Evolutionary conservation across 2,797 vertebrate genomes (phyloP).

Genomic region (Bovichtus variegatus): DNA sequence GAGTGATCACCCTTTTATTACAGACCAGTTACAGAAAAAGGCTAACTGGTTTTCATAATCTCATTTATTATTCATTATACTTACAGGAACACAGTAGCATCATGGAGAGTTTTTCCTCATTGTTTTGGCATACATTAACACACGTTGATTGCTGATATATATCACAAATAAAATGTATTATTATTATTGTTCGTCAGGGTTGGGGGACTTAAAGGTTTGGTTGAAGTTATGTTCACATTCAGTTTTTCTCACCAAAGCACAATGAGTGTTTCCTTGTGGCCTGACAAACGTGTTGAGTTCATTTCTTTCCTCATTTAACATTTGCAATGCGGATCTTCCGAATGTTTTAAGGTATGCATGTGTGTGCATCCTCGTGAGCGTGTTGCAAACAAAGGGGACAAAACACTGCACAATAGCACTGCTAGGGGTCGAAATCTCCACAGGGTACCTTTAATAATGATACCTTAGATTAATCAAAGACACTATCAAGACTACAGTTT

Average conservation of each 20-base stretch:
- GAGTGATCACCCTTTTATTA: constrained; percentile 70
- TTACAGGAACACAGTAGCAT: constrained; percentile 1
- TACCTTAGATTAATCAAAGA: background rate
- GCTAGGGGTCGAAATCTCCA: background rate
- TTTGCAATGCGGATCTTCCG: constrained; percentile 6
- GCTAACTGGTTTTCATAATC: background rate
- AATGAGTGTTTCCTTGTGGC: constrained; percentile 8
- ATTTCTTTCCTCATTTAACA: constrained; percentile 23
- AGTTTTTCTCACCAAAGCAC: constrained; percentile 7
- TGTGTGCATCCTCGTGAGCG: background rate
- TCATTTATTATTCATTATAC: constrained; percentile 14
- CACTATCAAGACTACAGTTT: background rate
- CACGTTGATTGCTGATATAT: constrained; percentile 16
- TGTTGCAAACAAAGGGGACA: background rate
- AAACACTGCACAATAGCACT: background rate
- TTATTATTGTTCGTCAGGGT: constrained; percentile 14
- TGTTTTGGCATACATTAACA: constrained; percentile 1
- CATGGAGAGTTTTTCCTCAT: background rate
- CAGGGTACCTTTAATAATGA: background rate
- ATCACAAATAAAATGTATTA: too few relatives aligned
- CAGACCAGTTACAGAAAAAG: constrained; percentile 10
- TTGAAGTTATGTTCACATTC: constrained; percentile 7
- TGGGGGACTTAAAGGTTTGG: constrained; percentile 7
- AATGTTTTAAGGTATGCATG: background rate
- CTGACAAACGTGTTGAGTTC: background rate